Evolutionary conservation across 2,888 invertebrate species (phyloP).

Genomic region (Uloborus plumipes): DNA sequence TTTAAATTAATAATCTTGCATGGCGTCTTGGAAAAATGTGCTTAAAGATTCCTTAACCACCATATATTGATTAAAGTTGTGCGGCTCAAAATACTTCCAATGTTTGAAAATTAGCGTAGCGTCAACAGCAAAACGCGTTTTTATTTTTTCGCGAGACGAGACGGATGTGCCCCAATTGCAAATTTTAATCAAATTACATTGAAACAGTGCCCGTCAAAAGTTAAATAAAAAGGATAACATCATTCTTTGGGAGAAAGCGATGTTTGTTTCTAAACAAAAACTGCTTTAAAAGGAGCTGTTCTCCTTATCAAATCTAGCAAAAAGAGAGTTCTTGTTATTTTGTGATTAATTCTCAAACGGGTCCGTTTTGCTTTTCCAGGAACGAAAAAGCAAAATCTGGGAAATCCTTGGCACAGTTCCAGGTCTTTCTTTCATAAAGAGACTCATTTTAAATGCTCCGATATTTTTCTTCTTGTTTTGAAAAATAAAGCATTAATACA

Average conservation of each 20-base stretch:
- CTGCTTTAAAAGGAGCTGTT: conserved; percentile 5
- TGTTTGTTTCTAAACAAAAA: conserved; percentile 23
- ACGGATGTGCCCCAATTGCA: background rate
- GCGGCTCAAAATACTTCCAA: too few species aligned
- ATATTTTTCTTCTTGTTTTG: conserved; percentile 19
- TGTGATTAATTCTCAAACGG: conserved; percentile 31
- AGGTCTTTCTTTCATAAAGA: conserved; percentile 2
- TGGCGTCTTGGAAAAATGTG: too few species aligned
- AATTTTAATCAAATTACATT: conserved; percentile 28
- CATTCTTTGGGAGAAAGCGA: conserved; percentile 6
- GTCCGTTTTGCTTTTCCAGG: conserved; percentile 6
- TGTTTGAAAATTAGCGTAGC: too few species aligned
- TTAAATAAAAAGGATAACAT: conserved; percentile 19
- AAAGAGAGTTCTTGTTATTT: conserved; percentile 21
- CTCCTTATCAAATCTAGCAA: conserved; percentile 28
- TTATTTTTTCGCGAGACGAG: background rate
- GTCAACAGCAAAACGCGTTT: background rate
- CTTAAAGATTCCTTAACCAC: too few species aligned
- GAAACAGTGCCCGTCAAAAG: conserved; percentile 14
- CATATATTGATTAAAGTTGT: too few species aligned
- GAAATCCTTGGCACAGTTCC: conserved; percentile 12
- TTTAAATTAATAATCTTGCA: too few species aligned
- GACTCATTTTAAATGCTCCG: conserved; percentile 2
- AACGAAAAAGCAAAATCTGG: background rate
- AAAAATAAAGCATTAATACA: background rate